Percentiles rank a stretch among this genome's conserved stretches.
Evolutionary conservation across 1,140 invertebrate species (phyloP).

Genomic region (Zaprionus davidi): DNA sequence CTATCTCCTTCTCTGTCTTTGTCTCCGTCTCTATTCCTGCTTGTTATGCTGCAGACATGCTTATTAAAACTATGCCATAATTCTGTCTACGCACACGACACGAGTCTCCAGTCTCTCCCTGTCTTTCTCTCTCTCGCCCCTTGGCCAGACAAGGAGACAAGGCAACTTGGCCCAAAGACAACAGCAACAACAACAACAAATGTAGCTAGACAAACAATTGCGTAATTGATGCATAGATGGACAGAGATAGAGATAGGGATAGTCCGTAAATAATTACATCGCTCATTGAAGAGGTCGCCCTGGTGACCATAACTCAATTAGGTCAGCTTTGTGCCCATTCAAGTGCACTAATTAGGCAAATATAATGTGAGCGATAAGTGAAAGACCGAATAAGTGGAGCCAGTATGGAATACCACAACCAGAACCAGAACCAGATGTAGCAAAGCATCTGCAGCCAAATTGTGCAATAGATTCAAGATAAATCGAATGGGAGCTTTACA

Average conservation of each 20-base stretch:
- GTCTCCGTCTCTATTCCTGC: neutral
- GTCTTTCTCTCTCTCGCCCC: too few species aligned
- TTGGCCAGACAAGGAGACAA: constrained; percentile 4
- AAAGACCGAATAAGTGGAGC: neutral
- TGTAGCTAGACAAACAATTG: constrained; percentile 16
- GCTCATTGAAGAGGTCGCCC: constrained; percentile 9
- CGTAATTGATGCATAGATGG: constrained; percentile 10
- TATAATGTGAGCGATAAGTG: constrained; percentile 2
- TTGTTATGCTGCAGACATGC: constrained; percentile 28
- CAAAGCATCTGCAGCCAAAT: neutral
- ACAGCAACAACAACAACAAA: constrained; percentile 25
- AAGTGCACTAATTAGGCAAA: constrained; percentile 56
- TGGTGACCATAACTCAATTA: constrained; percentile 58
- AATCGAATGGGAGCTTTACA: neutral
- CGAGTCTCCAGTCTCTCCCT: neutral
- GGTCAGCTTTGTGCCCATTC: constrained; percentile 34
- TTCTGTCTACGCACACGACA: constrained; percentile 20
- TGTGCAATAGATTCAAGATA: neutral
- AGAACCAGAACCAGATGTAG: neutral
- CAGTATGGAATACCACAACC: neutral
- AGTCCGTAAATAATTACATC: constrained; percentile 27
- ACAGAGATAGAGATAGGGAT: neutral
- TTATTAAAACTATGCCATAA: constrained; percentile 66
- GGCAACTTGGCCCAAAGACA: constrained; percentile 30
- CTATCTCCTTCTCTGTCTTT: neutral